These are phyloP conservation scores for Pandion haliaetus DNA, from an alignment of 2,113 vertebrate genomes.

Conservation along the genomic window DNA sequence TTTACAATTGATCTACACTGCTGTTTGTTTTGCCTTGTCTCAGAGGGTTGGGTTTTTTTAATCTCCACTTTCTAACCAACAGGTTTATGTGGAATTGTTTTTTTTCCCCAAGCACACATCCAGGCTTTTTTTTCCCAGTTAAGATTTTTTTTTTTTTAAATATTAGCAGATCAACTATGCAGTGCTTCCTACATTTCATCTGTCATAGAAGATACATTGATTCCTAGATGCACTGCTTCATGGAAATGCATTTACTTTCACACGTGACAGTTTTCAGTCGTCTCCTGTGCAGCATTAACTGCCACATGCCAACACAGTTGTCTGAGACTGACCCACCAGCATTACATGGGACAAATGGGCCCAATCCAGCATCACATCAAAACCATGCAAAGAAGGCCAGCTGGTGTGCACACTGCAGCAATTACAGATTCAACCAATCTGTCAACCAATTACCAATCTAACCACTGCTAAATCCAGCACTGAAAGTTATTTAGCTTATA, in stretches of 20 bases:
- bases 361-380: not conserved
- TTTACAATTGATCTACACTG: not conserved
- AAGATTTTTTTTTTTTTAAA: not conserved
- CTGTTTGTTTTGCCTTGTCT: not conserved
- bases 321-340: not conserved
- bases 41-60: not conserved
- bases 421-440: too few species aligned
- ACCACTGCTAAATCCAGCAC: not conserved
- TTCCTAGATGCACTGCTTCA: not conserved
- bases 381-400: not conserved
- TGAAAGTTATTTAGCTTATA: not conserved
- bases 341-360: not conserved
- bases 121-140: not conserved
- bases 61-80: not conserved
- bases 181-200: not conserved
- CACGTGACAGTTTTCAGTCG: rapidly evolving
- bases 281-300: not conserved
- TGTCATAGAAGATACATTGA: not conserved
- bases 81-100: not conserved
- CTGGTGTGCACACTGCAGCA: not conserved
- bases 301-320: not conserved
- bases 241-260: not conserved
- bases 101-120: not conserved
- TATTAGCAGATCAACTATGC: not conserved
- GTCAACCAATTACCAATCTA: not conserved